A percentile compares a stretch with the other conserved stretches of the same genome.
Evolutionary conservation across 2,797 vertebrate species (phyloP).

Genomic region (Carcharodon carcharias): DNA sequence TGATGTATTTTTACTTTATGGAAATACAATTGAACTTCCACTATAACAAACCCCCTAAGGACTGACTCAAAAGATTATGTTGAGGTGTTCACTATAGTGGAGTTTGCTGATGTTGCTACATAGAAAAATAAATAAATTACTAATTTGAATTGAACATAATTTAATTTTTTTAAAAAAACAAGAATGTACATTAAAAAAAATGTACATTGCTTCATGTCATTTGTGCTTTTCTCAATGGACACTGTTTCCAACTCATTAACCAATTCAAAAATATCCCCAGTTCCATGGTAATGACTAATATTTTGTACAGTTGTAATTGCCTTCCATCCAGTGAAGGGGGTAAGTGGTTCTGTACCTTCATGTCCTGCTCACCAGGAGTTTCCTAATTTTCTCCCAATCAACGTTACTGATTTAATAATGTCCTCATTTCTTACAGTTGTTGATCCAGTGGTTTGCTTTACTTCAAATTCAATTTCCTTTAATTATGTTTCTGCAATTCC

Average conservation of each 20-base stretch:
- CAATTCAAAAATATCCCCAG: not conserved
- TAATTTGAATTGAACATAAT: conserved; percentile 14
- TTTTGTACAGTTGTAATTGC: not conserved
- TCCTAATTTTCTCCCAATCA: not conserved
- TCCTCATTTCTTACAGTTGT: not conserved
- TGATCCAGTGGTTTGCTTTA: not conserved
- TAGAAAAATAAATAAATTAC: not conserved
- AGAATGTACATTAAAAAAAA: too few relatives aligned
- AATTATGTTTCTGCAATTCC: not conserved
- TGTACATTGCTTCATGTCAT: not conserved
- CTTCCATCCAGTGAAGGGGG: not conserved
- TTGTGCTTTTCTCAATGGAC: not conserved
- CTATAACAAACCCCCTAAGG: not conserved
- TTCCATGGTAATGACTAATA: not conserved
- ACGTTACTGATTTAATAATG: not conserved
- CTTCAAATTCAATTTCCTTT: not conserved
- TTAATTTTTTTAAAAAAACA: too few relatives aligned
- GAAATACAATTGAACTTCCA: not conserved
- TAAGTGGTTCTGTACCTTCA: not conserved
- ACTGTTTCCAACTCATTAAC: not conserved
- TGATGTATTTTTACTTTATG: not conserved
- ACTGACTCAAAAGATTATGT: not conserved
- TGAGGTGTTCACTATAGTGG: not conserved
- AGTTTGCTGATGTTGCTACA: not conserved
- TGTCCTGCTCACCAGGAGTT: not conserved